Evolutionary conservation across 2,888 invertebrate species (phyloP), one percentile per base, ranked within the genome.

Genomic region (Drosophila sordidapex): DNA sequence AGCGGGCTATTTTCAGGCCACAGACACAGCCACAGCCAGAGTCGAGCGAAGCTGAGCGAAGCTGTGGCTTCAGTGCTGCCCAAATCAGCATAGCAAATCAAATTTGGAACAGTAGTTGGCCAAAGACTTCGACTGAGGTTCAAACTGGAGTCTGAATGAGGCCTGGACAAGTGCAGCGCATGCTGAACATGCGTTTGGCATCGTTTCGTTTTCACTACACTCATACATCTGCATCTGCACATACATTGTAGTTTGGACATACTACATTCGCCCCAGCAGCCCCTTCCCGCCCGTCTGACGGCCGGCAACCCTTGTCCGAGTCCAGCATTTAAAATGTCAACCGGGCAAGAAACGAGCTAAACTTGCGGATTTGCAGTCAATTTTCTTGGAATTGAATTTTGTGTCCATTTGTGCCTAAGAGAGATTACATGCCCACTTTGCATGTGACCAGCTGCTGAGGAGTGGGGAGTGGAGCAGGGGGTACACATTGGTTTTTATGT

Each of bases 171-270:
- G 90, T 87, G 87, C 90, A 77, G 82, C 83, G 74, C 87, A 83
- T 88, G 90, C 89, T 85, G 70, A 74, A 85, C 85, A 85, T 90
- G 85, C 90, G 89, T 86, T 81, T 85, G 89, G 89, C 90, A 86
- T 88, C 85, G 87, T 90, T 85, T 89, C 82, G 82, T 75, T 83
- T 77, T 68, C 82, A 71, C 65, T 79, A 36, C 10, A 51, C 80
- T 49, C 46, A 53, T 8, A 46, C 52, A n/a, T 46, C 15, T 29
- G 10, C 29, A n/a, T 2, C 15, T 29, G 21, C 33, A 53, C 35
- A 33, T 46, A 25, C 18, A 33, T 33, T 33, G 33, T 52, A 4
- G 49, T 53, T 53, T 53, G 53, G 29, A 60, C 60, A 53, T 66
- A 53, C 21, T 27, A 18, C 3, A 33, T 29, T 35, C 33, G 7